Evolutionary conservation across 2,113 vertebrate species (phyloP).

Genomic region (Heptranchias perlo): DNA sequence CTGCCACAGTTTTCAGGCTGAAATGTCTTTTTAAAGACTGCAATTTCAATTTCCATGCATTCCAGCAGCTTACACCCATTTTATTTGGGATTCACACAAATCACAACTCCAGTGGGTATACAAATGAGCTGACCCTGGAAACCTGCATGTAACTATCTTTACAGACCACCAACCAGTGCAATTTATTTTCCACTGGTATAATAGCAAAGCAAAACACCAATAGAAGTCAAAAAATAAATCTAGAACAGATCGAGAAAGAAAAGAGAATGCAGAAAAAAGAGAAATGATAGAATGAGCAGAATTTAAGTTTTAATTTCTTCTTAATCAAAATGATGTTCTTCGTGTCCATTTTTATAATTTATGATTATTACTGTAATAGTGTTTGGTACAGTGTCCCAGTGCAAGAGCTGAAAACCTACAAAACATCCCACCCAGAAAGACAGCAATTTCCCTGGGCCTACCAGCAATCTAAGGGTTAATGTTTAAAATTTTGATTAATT

Average conservation of each 20-base stretch:
- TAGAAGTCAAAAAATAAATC: background rate
- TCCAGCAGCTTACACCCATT: too few relatives aligned
- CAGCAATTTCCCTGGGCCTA: background rate
- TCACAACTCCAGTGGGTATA: background rate
- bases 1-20: too few relatives aligned
- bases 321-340: background rate
- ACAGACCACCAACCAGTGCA: background rate
- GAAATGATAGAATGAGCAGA: background rate
- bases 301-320: background rate
- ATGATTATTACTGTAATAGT: background rate
- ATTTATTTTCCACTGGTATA: background rate
- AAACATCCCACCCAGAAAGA: background rate
- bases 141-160: background rate
- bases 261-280: background rate
- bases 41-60: background rate
- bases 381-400: background rate
- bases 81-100: too few relatives aligned
- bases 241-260: background rate
- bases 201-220: background rate
- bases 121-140: background rate
- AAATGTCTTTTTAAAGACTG: too few relatives aligned
- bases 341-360: background rate
- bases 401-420: background rate
- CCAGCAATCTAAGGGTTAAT: background rate
- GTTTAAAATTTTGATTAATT: background rate